A percentile compares a stretch with the other conserved stretches of the same genome.
Conservation (phyloP, 2,797 vertebrate species). For the Leuciscus waleckii region DNA sequence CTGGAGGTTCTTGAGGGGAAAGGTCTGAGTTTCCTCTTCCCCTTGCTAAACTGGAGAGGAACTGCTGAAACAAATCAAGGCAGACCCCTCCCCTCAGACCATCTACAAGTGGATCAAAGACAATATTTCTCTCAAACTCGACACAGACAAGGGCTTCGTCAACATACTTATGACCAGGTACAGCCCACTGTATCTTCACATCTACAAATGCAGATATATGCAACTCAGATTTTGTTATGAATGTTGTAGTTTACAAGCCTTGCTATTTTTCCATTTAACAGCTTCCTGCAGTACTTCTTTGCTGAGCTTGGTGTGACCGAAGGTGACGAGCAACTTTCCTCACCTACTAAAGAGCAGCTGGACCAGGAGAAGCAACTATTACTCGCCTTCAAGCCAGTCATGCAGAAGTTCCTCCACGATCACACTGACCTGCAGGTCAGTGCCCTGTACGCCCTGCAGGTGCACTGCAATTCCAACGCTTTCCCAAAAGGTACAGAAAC, state of each 20-base stretch:
- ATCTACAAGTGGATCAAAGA: slow-evolving; percentile 99
- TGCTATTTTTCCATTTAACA: slow-evolving; percentile 59
- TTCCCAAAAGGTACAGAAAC: slow-evolving; percentile 91
- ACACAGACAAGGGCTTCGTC: slow-evolving; percentile 98
- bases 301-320: slow-evolving; percentile 91
- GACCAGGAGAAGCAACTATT: slow-evolving; percentile 96
- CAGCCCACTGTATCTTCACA: not conserved
- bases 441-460: slow-evolving; percentile 96
- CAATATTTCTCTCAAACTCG: slow-evolving; percentile 97
- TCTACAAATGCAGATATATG: not conserved
- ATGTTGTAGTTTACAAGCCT: not conserved
- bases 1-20: slow-evolving; percentile 98
- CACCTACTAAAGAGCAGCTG: slow-evolving; percentile 93
- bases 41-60: slow-evolving; percentile 97
- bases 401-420: slow-evolving; percentile 99
- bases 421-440: slow-evolving; percentile 98
- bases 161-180: slow-evolving; percentile 99
- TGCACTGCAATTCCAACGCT: slow-evolving; percentile 92
- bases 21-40: slow-evolving; percentile 97
- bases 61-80: slow-evolving; percentile 94
- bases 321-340: slow-evolving; percentile 86
- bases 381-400: slow-evolving; percentile 96
- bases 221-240: not conserved
- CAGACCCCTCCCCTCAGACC: slow-evolving; percentile 95
- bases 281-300: slow-evolving; percentile 98